Evolutionary conservation across 2,888 invertebrate species (phyloP).

Genomic region (Drosophila austrosaltans): DNA sequence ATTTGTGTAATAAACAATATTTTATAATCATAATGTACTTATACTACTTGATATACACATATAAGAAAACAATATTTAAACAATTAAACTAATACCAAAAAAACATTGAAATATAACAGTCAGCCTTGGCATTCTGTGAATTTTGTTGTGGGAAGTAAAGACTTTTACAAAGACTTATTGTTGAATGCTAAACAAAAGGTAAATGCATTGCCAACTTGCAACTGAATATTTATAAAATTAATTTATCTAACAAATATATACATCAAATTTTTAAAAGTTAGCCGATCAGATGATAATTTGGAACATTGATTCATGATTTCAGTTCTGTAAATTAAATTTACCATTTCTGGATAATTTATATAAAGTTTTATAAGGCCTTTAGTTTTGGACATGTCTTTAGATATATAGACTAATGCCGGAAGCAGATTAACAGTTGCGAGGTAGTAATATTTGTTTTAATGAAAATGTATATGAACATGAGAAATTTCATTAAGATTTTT

Average conservation of each 20-base stretch:
- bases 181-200: neutral
- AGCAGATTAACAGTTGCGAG: neutral
- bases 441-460: neutral
- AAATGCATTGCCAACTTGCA: neutral
- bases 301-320: too few relatives aligned
- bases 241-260: too few relatives aligned
- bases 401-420: too few relatives aligned
- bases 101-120: neutral
- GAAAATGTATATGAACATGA: neutral
- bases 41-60: constrained; percentile 2
- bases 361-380: too few relatives aligned
- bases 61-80: constrained; percentile 3
- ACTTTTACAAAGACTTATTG: too few relatives aligned
- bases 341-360: too few relatives aligned
- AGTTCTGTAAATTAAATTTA: too few relatives aligned
- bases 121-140: too few relatives aligned
- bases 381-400: too few relatives aligned
- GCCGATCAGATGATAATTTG: neutral
- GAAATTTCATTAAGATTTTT: neutral
- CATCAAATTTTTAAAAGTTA: neutral
- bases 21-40: constrained; percentile 13
- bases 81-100: constrained; percentile 3
- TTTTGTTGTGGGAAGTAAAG: neutral
- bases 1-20: constrained; percentile 42
- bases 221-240: too few relatives aligned